These are phyloP conservation scores for Mythimna loreyi DNA, from an alignment of 2,888 invertebrate genomes.

Conservation along the genomic window DNA sequence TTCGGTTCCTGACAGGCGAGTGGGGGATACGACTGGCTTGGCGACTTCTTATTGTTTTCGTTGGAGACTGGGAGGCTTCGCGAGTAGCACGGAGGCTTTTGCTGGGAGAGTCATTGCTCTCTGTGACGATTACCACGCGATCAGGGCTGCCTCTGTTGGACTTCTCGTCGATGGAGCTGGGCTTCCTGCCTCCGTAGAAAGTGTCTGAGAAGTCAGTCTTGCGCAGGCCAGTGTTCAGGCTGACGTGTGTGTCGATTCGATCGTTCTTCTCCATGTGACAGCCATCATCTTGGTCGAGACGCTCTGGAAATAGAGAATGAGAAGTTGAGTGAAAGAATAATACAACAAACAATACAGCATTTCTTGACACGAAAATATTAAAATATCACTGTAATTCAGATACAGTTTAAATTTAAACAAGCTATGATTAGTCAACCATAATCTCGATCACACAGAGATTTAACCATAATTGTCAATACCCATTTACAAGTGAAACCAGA, in stretches of 20 bases:
- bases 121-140: slow-evolving; percentile 78
- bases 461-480: slow-evolving; percentile 19
- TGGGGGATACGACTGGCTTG: slow-evolving; percentile 88
- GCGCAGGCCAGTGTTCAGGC: slow-evolving; percentile 93
- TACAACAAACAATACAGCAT: no score
- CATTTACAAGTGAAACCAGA: slow-evolving; percentile 26
- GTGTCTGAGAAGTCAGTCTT: slow-evolving; percentile 93
- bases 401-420: not conserved
- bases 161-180: slow-evolving; percentile 81
- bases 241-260: slow-evolving; percentile 90
- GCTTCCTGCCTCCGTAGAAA: slow-evolving; percentile 90
- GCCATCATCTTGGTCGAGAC: slow-evolving; percentile 91
- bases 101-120: slow-evolving; percentile 85
- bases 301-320: slow-evolving; percentile 88
- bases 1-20: slow-evolving; percentile 82
- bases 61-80: slow-evolving; percentile 81
- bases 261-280: slow-evolving; percentile 83
- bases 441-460: slow-evolving; percentile 28
- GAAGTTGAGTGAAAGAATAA: slow-evolving; percentile 3
- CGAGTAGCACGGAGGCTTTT: slow-evolving; percentile 83
- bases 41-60: slow-evolving; percentile 82
- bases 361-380: not conserved
- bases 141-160: slow-evolving; percentile 85
- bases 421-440: not conserved
- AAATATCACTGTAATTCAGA: slow-evolving; percentile 18